Base-by-base conservation (phyloP, 2,113 vertebrate genomes). In the Pyxicephalus adspersus region DNA sequence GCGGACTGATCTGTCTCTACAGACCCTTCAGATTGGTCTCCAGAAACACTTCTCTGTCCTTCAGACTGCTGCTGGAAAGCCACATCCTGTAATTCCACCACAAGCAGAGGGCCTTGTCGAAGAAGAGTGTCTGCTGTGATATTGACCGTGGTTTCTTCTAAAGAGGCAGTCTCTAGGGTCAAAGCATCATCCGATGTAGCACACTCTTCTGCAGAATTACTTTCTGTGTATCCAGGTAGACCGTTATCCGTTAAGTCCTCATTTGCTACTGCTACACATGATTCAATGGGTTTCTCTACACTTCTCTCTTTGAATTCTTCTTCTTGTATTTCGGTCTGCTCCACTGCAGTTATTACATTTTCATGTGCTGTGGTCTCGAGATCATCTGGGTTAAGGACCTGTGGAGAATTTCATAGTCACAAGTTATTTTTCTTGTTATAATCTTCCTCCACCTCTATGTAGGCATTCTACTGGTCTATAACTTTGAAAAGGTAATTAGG, bases 31-130 rank as follows among this genome's bases (percentile, higher is more conserved):
- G 84, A 87, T 58, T 89, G 86, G 64, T 92, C 92, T 72, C 90
- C 92, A 54, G 89, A 20, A 79, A 91, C 90, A 28, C 83, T 87
- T 81, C 92, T 91, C 83, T 89, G 89, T 68, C 76, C 89, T 26
- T 92, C 89, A 25, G 87, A 57, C 65, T 83, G 84, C 72, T 89
- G 89, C 77, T 92, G 85, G 61, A 90, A 88, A 28, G 92, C 86
- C 83, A 89, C 90, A 72, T 91, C 88, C 45, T 94, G 90, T 2
- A 95, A 84, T 90, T 92, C 92, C 29, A 93, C 91, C 54, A 90
- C 86, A 74, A 91, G 83, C 63, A 91, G 80, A 74, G 91, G 87
- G 18, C 92, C 89, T 85, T 93, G 93, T 74, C 84, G 84, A 83
- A 92, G 86, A 63, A 89, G 66, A 65, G 87, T 83, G 52, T 92